Evolutionary conservation across 2,113 vertebrate species (phyloP).

Genomic region (Columbina picui): DNA sequence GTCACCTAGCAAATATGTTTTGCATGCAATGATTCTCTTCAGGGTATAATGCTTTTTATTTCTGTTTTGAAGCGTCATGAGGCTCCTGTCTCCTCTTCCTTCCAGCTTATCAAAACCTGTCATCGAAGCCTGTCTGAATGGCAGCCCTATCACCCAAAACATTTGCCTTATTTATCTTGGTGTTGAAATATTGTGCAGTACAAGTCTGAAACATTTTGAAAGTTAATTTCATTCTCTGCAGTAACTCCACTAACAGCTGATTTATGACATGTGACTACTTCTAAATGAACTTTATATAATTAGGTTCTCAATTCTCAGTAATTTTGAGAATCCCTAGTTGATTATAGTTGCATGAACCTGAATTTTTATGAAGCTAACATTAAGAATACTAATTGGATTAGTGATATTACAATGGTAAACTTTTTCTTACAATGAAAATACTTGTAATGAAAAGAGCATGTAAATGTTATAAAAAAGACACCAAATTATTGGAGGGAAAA

Average conservation of each 20-base stretch:
- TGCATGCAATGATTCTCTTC: background rate
- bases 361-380: slow-evolving; percentile 49
- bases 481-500: background rate
- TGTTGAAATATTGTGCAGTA: background rate
- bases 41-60: background rate
- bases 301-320: slow-evolving; percentile 56
- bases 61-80: background rate
- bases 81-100: background rate
- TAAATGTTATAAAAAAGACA: background rate
- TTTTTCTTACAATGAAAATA: slow-evolving; percentile 42
- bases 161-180: background rate
- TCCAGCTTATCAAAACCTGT: background rate
- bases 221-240: slow-evolving; percentile 42
- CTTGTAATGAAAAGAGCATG: background rate
- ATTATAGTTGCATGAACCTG: slow-evolving; percentile 28
- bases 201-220: background rate
- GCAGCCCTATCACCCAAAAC: background rate
- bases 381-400: slow-evolving; percentile 58
- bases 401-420: slow-evolving; percentile 12
- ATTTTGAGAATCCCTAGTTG: slow-evolving; percentile 52
- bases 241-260: slow-evolving; percentile 20
- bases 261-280: slow-evolving; percentile 58
- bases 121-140: background rate
- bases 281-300: slow-evolving; percentile 59
- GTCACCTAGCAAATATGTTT: background rate